A percentile compares a stretch with the other conserved stretches of the same genome.
phyloP scores from a whole-genome alignment of 2,113 vertebrate genomes.

The Spea multiplicata region DNA sequence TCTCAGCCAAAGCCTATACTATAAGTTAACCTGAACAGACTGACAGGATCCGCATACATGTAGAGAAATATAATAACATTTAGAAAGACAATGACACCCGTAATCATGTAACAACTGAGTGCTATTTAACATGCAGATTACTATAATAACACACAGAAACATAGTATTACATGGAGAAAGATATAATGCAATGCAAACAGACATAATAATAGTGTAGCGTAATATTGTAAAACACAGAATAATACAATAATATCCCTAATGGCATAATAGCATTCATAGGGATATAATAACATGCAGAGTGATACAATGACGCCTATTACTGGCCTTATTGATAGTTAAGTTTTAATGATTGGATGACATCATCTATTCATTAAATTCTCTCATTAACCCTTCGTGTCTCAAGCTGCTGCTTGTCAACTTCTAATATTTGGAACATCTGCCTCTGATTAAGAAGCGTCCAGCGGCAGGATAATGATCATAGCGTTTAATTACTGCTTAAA shows the following conservation, averaged over 20 bases:
- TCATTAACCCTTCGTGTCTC: constrained; percentile 36
- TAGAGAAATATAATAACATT: background rate
- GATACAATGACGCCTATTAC: background rate
- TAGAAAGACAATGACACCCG: background rate
- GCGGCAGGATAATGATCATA: constrained; percentile 46
- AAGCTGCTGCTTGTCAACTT: constrained; percentile 12
- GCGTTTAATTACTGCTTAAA: constrained; percentile 48
- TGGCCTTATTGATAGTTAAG: constrained; percentile 5
- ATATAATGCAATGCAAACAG: background rate
- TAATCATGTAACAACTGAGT: background rate
- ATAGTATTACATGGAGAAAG: background rate
- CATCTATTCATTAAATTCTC: constrained; percentile 26
- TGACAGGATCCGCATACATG: background rate
- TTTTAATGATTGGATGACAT: constrained; percentile 30
- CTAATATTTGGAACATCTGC: constrained; percentile 41
- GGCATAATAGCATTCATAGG: background rate
- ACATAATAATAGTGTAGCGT: background rate
- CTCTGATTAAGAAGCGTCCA: constrained; percentile 46
- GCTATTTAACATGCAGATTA: background rate
- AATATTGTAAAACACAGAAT: background rate
- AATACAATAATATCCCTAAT: background rate
- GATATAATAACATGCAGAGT: background rate
- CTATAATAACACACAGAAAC: background rate
- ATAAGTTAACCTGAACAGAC: background rate
- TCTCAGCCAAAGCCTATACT: no score